Evolutionary conservation across 53 echinoderm and acorn worm genomes (phyloP), one percentile per base, ranked within the genome.

Genomic region (Echinarachnius parma): DNA sequence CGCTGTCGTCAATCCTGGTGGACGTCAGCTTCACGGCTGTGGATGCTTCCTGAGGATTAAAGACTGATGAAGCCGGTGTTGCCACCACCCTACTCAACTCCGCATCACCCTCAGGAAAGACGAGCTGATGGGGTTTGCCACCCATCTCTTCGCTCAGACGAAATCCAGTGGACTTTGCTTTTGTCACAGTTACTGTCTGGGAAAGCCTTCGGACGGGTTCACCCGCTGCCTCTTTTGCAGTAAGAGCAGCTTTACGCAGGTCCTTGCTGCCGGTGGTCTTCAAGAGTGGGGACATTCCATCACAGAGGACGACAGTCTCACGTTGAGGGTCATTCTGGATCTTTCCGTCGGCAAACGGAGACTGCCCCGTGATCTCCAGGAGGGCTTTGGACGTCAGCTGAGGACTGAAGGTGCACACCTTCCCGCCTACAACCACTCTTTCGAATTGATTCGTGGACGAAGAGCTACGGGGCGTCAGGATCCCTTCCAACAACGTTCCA

Each of bases 201-300:
- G 77, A 46, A 29, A 77, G 60, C 48, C 77, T 46, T 1, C 62
- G 60, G 8, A 48, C 9, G 21, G 47, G 77, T 9, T 47, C 29
- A 2, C 5, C 48, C 13, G 22, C 21, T n/a, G 33, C 33, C 33
- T 62, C 18, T 35, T 31, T 33, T n/a, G n/a, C n/a, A 7, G 23
- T 15, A 46, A 77, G 61, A 1, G 48, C 61, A 16, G 34, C 60
- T 15, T 61, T 59, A 1, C 34, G 60, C 53, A 69, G 22, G 53
- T 53, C 33, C 11, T 32, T 28, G 21, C 26, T 37, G 13, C 37
- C 53, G 0, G 62, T 62, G 4, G 74, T 56, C 59, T 83, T 62
- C 15, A 92, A 76, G 3, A 92, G 64, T 1, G 92, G 92, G 18
- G 92, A 92, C 86, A 92, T 86, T 4, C 92, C 92, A 7, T 49